Base-by-base conservation (phyloP, 1,140 invertebrate species). In the Druon quercuslanigerum region DNA sequence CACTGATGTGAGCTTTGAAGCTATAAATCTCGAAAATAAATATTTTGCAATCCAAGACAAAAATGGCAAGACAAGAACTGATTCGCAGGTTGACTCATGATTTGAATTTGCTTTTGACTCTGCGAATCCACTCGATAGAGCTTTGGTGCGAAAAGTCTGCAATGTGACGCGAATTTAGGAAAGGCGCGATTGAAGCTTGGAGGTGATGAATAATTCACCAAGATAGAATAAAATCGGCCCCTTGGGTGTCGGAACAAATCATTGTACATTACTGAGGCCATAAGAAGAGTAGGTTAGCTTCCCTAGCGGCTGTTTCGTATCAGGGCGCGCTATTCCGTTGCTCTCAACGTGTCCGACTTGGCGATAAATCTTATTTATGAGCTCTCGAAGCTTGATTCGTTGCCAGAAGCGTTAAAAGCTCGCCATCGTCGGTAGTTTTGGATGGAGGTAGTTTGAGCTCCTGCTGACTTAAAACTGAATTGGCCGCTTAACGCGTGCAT, bases 351-450 rank as follows among this genome's bases (percentile, higher is more conserved):
- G 73, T 52, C 75, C 66, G 66, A 52, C 50, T 72, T 75, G 77
- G 73, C 75, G 77, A 83, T 80, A 83, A 83, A 83, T 83, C 82
- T 80, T 83, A 83, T 83, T 80, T 80, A 79, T 71, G 79, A 80
- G 73, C 50, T 25, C 73, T 40, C 33, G 33, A 66, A 66, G 25
- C 60, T 46, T 46, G 73, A 75, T 83, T 79, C 75, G 74, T 54
- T 82, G 76, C 81, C 81, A 79, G 73, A 77, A 79, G 79, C 79
- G 79, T 56, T 80, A 74, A 83, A 81, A 81, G 81, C 77, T 66
- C 72, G 17, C 71, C 71, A 52, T 74, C 71, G 72, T 71, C 13
- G 71, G 51, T 73, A 79, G 60, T 20, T 66, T 40, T 66, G 16
- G 17, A 60, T 56, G 4, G 8, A 20, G 52, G n/a, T 19, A 54